Conservation (phyloP, 2,113 vertebrate species). For the Electrona antarctica region DNA sequence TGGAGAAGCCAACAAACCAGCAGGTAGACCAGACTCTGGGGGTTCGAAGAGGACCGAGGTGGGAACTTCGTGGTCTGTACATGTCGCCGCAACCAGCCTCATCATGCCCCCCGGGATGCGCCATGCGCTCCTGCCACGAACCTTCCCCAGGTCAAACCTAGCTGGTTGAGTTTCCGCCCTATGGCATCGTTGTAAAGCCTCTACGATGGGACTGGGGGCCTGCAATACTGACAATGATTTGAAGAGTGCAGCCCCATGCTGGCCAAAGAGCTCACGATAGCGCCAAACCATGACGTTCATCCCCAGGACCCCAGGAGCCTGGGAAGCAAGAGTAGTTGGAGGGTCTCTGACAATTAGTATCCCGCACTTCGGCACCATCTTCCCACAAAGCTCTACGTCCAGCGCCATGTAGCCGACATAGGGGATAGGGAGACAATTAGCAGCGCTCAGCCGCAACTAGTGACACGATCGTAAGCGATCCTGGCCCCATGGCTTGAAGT, state of each 20-base stretch:
- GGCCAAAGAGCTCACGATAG: slow-evolving; percentile 21
- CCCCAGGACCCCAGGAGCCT: background rate
- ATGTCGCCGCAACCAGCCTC: background rate
- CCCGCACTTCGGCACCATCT: background rate
- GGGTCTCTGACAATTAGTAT: slow-evolving; percentile 11
- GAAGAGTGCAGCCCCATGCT: slow-evolving; percentile 25
- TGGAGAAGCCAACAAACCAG: too few species aligned
- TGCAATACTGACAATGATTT: background rate
- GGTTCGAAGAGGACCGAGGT: background rate
- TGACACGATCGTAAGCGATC: too few species aligned
- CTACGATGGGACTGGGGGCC: background rate
- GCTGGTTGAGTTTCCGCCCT: background rate
- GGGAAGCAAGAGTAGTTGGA: background rate
- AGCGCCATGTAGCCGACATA: too few species aligned
- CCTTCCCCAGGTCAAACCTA: background rate
- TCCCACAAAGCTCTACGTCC: too few species aligned
- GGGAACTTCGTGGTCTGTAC: background rate
- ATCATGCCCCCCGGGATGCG: slow-evolving; percentile 4
- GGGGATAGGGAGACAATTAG: too few species aligned
- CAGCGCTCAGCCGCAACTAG: too few species aligned
- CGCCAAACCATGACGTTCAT: slow-evolving; percentile 17
- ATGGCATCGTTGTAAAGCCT: background rate
- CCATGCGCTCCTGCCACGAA: background rate
- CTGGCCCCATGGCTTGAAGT: background rate
- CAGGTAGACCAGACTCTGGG: background rate